Base-by-base conservation (phyloP, 2,113 vertebrate genomes). In the Sinocyclocheilus rhinocerous region DNA sequence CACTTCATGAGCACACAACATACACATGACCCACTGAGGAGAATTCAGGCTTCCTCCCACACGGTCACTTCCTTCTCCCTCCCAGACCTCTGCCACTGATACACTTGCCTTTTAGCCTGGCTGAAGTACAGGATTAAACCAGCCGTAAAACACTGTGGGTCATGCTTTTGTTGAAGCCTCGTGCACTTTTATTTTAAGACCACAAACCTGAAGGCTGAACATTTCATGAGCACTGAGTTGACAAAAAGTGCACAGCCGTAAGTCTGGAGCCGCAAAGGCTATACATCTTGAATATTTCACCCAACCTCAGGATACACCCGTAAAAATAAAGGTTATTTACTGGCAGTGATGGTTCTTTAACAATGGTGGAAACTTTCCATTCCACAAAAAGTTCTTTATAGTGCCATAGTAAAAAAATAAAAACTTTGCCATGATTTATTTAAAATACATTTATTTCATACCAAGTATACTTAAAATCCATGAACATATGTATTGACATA, bases 31-130 rank as follows among this genome's bases (percentile, higher is more conserved):
- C 48, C 20, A 24, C 59, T 84, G 24, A 59, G 80, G 36, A 85
- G 55, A 73, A 29, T 81, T 72, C 65, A 77, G 45, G 50, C 39
- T 83, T 81, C 85, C 78, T 83, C 84, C 75, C 72, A 70, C 84
- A 57, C 78, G 77, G 52, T 85, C 57, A 85, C 87, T 75, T 65
- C 72, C 77, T 76, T 67, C 70, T 76, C 55, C 15, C 78, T 59
- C 59, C 36, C 39, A 50, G 88, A 85, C 78, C 86, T 91, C 89
- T 91, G 90, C 89, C 91, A 90, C 90, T 52, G 59, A 82, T 76
- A 92, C 91, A 92, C 89, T 91, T 93, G 88, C 86, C 90, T 89
- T 89, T 89, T 88, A 93, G 91, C 24, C 76, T 52, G 42, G 55
- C 69, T 81, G n/a, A 85, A 81, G 69, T 78, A 73, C 72, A 50